Conservation (phyloP, 2,797 vertebrate species). For the Aldrovandia affinis region DNA sequence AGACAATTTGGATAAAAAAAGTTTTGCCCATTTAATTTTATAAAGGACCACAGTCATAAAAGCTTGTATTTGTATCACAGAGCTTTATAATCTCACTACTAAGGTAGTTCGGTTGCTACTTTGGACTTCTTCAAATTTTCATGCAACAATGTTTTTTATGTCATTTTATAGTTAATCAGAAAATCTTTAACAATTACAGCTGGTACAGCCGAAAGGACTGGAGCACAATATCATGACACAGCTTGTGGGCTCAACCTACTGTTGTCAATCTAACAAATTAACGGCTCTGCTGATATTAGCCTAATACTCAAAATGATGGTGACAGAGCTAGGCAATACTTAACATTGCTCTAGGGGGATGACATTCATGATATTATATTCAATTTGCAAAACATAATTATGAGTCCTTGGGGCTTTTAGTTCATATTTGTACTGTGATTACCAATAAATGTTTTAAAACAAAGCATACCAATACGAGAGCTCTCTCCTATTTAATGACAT, state of each 20-base stretch:
- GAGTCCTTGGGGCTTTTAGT: not conserved
- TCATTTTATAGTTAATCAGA: not conserved
- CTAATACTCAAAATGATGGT: not conserved
- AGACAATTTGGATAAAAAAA: too few species aligned
- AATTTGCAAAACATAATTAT: not conserved
- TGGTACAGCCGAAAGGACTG: not conserved
- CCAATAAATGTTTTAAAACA: not conserved
- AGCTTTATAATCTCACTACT: too few species aligned
- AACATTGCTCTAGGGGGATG: not conserved
- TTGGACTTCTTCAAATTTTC: not conserved
- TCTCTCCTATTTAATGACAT: not conserved
- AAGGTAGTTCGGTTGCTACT: too few species aligned
- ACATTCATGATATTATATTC: slow-evolving; percentile 5
- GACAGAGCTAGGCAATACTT: not conserved
- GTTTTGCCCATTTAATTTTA: too few species aligned
- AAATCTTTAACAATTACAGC: not conserved
- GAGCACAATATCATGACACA: not conserved
- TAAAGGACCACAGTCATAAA: too few species aligned
- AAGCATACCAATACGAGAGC: not conserved
- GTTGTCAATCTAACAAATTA: not conserved
- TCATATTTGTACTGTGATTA: not conserved
- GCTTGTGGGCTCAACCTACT: not conserved
- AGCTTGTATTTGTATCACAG: too few species aligned
- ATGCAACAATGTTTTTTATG: not conserved
- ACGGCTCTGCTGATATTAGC: not conserved